Evolutionary conservation across 2,888 invertebrate species (phyloP), one percentile per base, ranked within the genome.

Genomic region (Sphecodes monilicornis): DNA sequence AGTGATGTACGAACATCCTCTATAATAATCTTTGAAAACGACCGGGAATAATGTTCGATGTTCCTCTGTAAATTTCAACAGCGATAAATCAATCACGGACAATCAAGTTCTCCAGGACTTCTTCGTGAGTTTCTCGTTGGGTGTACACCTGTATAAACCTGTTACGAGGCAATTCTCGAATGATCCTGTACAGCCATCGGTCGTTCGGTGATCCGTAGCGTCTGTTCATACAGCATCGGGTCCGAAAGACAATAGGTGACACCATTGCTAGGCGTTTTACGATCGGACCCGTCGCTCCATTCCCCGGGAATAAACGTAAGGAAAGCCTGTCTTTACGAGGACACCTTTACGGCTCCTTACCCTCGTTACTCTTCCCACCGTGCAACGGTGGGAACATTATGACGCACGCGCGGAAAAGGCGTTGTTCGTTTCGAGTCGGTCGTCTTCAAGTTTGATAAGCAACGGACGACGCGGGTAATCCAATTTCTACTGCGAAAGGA

Each of bases 301-400:
- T 72, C 50, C 41, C 0, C 1, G 39, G 46, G 32, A 74, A 60
- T 41, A 76, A 60, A n/a, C 76, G 60, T 64, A 64, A 46, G 57
- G 29, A 60, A 57, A 76, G 70, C 64, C 50, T 60, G 39, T 26
- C n/a, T 46, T 69, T 50, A 69, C 43, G 60, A 57, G 43, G 29
- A 26, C 29, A n/a, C n/a, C 36, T 80, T 76, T 76, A 80, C 29
- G 70, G 60, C 69, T 46, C 60, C 29, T 60, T 70, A 64, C 39
- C 10, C 79, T 69, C 69, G 29, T 75, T 69, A 69, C 54, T 80
- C 70, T 78, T 39, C 29, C 36, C 46, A 0, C 46, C 26, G 46
- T 29, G 41, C n/a, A n/a, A 16, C 46, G 26, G 29, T 16, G 11
- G 29, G 29, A 29, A 29, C 11, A 57, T 36, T n/a, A n/a, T 54